Evolutionary conservation across 2,797 vertebrate genomes (phyloP).

Genomic region (Natrix natrix): DNA sequence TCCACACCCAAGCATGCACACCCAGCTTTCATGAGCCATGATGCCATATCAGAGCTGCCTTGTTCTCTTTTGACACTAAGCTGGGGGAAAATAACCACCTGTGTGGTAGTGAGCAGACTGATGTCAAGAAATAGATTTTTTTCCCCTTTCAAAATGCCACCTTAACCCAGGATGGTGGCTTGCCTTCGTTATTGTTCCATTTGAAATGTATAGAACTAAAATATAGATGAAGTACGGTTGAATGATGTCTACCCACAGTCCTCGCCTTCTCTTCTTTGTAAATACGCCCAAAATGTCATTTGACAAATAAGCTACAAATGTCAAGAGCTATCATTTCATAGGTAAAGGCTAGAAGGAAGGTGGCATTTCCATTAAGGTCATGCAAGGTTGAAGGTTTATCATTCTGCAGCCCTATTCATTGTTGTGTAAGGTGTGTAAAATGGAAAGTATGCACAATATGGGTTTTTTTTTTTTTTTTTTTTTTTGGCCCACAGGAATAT

Average conservation of each 20-base stretch:
- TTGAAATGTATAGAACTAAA: slow-evolving; percentile 17
- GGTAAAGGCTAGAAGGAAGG: background rate
- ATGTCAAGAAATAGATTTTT: background rate
- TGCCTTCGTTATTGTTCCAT: background rate
- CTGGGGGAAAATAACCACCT: slow-evolving; percentile 9
- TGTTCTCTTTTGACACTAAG: slow-evolving; percentile 18
- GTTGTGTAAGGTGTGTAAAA: background rate
- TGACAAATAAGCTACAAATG: background rate
- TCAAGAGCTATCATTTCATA: background rate
- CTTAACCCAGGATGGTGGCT: background rate
- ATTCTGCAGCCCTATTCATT: too few species aligned
- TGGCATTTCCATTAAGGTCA: background rate
- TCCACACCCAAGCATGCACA: background rate
- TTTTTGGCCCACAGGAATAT: background rate
- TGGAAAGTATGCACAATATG: background rate
- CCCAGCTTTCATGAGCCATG: background rate
- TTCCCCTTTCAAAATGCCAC: background rate
- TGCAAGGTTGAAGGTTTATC: background rate
- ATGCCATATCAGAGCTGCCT: slow-evolving; percentile 15
- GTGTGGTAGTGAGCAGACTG: background rate
- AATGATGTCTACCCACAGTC: background rate
- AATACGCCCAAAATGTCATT: background rate
- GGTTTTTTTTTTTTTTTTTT: rapidly evolving
- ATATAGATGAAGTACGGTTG: background rate
- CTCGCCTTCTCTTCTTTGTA: background rate